Evolutionary conservation across 2,113 vertebrate genomes (phyloP).

Genomic region (Myiagra hebetior): DNA sequence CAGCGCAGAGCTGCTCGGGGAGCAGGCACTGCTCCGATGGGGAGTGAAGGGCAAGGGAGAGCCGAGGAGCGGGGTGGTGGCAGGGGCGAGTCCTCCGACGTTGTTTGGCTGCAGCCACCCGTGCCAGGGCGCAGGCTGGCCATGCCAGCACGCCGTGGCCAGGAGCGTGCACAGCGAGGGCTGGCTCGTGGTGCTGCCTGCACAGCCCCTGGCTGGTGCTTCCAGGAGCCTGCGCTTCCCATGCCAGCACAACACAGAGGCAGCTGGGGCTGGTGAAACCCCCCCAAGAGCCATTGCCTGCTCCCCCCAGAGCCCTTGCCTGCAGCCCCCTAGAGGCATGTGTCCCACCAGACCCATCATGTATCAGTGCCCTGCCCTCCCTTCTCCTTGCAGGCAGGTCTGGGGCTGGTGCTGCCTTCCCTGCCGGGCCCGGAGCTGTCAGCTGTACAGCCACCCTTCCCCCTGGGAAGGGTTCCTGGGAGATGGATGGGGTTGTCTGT

Average conservation of each 20-base stretch:
- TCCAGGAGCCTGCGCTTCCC: not conserved
- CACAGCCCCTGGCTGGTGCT: not conserved
- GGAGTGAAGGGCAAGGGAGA: not conserved
- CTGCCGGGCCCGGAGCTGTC: accelerated
- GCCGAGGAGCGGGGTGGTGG: accelerated
- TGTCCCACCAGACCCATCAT: not conserved
- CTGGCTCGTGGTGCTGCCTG: not conserved
- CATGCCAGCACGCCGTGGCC: accelerated
- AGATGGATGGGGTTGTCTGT: accelerated
- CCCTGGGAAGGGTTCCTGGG: not conserved
- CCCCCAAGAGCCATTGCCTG: not conserved
- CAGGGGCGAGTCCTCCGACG: accelerated
- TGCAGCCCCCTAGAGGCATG: not conserved
- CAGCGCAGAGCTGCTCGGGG: accelerated
- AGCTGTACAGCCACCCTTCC: not conserved
- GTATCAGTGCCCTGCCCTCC: not conserved
- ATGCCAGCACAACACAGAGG: accelerated
- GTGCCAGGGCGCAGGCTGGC: not conserved
- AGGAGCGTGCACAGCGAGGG: accelerated
- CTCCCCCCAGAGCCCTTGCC: not conserved
- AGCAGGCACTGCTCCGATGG: not conserved
- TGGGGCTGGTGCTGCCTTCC: not conserved
- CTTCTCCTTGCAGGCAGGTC: not conserved
- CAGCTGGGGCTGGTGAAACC: not conserved
- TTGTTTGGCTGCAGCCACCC: not conserved